These are phyloP conservation scores for Micoletzkya japonica DNA, from an alignment of 2,888 invertebrate genomes.

Conservation along the genomic window DNA sequence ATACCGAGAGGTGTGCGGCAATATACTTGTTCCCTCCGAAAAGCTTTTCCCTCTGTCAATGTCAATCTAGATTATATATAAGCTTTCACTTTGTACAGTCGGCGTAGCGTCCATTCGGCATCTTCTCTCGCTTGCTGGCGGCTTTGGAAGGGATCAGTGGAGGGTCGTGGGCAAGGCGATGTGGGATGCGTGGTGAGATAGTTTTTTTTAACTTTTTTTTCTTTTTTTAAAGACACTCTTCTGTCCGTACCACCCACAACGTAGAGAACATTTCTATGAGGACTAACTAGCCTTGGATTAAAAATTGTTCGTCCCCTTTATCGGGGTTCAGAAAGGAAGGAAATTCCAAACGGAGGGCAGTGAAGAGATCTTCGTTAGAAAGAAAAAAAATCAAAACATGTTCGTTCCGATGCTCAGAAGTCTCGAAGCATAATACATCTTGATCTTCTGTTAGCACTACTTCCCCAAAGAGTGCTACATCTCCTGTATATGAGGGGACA, in stretches of 20 bases:
- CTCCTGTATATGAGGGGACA: too few species aligned
- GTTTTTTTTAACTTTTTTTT: too few species aligned
- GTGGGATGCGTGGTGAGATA: slow-evolving; percentile 35
- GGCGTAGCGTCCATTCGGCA: slow-evolving; percentile 38
- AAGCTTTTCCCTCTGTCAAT: background rate
- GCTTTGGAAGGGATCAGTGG: slow-evolving; percentile 33
- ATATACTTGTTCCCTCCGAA: background rate
- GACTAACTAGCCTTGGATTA: background rate
- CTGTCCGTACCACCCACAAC: background rate
- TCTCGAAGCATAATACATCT: too few species aligned
- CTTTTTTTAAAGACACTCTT: too few species aligned
- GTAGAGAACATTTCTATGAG: background rate
- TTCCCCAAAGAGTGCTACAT: too few species aligned
- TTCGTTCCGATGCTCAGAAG: too few species aligned
- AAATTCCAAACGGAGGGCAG: background rate
- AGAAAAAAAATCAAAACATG: too few species aligned
- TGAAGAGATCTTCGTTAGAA: too few species aligned
- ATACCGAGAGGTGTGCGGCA: background rate
- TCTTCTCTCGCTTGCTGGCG: slow-evolving; percentile 20
- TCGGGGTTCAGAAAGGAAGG: background rate
- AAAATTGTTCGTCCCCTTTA: background rate
- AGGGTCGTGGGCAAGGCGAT: slow-evolving; percentile 34
- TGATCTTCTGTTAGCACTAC: too few species aligned
- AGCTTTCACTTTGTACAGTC: slow-evolving; percentile 9
- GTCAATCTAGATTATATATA: background rate